Evolutionary conservation across 2,797 vertebrate genomes (phyloP), one percentile per base, ranked within the genome.

Genomic region (Natrix natrix): DNA sequence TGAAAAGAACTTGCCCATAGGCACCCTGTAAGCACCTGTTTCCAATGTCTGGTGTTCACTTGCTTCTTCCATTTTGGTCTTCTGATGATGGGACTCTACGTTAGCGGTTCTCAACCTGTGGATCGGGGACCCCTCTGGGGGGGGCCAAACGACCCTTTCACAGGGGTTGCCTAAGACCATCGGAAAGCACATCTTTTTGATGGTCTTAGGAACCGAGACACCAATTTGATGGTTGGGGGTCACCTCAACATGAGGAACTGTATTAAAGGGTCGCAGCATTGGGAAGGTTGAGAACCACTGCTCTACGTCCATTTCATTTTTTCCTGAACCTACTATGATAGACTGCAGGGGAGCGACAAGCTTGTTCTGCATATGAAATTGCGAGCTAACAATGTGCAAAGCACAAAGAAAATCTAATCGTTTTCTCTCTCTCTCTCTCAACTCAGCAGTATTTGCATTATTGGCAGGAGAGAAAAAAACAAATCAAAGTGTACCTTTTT

Each of bases 401-500:
- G 43, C 37, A 56, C 17, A 87, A 74, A 59, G 78, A 54, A 87
- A 87, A 90, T 37, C 43, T 56, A 54, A 20, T 56, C 11, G 24
- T 48, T n/a, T 22, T 89, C 2, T 56, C 57, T 57, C 32, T 61
- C 63, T 16, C 26, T 66, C 26, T 69, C n/a, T 69, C 66, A 90
- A 22, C 55, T 66, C 69, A 86, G 90, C 87, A 89, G 57, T 66
- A n/a, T 86, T 87, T 91, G 60, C 55, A 61, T 2, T 69, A 61
- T 87, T 89, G 90, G 89, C 60, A 90, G 74, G 74, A 74, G 43
- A 37, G 32, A 52, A 52, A 78, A 87, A 91, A 37, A 32, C 43
- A 28, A 91, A 17, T 88, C 86, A 90, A 92, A 92, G 43, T 54
- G 83, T 54, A 66, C 28, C 4, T 66, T 91, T 92, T 86, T 87